These are phyloP conservation scores for Bovichtus variegatus DNA, from an alignment of 2,797 vertebrate genomes.

Conservation along the genomic window DNA sequence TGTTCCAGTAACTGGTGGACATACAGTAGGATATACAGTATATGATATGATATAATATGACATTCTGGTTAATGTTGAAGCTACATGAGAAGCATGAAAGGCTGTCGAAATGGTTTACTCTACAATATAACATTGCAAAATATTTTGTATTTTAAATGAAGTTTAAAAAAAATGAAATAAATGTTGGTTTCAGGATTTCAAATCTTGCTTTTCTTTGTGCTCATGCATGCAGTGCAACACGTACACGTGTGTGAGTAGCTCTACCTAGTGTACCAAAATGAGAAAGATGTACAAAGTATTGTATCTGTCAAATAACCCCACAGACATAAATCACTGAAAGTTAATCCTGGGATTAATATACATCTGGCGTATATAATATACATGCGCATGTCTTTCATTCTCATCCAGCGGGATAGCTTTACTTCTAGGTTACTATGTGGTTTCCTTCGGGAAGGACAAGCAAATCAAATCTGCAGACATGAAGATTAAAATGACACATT, in stretches of 20 bases:
- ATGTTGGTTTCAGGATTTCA: slow-evolving; percentile 94
- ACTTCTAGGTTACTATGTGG: neutral
- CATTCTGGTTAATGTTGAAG: slow-evolving; percentile 87
- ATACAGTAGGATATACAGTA: slow-evolving; percentile 72
- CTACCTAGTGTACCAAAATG: slow-evolving; percentile 49
- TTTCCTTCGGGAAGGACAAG: neutral
- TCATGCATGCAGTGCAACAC: neutral
- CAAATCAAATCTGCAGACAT: no score
- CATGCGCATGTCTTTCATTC: neutral
- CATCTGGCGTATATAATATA: slow-evolving; percentile 15
- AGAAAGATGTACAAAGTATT: no score
- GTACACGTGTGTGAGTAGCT: neutral
- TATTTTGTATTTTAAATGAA: slow-evolving; percentile 94
- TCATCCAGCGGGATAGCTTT: neutral
- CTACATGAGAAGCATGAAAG: slow-evolving; percentile 91
- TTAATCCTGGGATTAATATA: slow-evolving; percentile 56
- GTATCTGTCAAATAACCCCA: neutral
- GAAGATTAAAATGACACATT: no score
- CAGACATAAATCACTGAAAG: slow-evolving; percentile 20
- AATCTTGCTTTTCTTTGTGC: slow-evolving; percentile 35
- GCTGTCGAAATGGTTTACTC: slow-evolving; percentile 89
- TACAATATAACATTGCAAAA: slow-evolving; percentile 90
- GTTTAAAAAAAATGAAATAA: slow-evolving; percentile 89
- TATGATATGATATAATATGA: slow-evolving; percentile 80
- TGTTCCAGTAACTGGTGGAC: slow-evolving; percentile 74